Conservation (phyloP, 1,140 invertebrate species). For the Homalodisca vitripennis region DNA sequence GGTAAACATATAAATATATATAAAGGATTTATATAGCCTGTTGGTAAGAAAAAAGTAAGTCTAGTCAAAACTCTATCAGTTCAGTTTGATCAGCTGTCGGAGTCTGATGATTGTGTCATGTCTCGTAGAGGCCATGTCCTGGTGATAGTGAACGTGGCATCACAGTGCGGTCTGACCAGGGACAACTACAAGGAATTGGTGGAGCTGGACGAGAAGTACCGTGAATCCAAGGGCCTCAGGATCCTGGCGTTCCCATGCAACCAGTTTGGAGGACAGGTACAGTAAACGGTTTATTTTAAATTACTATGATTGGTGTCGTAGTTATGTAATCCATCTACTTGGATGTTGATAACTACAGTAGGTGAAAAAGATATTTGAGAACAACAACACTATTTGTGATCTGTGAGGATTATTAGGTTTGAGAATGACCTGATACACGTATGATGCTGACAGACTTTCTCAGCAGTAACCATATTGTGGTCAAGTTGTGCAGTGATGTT, state of each 20-base stretch:
- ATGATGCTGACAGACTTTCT: not conserved
- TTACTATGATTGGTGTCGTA: not conserved
- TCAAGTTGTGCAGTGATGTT: too few species aligned
- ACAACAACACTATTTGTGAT: not conserved
- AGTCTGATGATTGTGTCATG: not conserved
- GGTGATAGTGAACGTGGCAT: conserved; percentile 85
- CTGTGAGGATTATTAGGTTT: not conserved
- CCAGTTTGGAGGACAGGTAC: conserved; percentile 75
- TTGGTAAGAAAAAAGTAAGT: not conserved
- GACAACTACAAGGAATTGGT: conserved; percentile 76
- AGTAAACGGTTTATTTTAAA: not conserved
- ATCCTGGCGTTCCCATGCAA: conserved; percentile 93
- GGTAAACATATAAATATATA: too few species aligned
- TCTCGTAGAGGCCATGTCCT: conserved; percentile 58
- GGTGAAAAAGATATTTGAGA: not conserved
- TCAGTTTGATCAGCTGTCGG: not conserved
- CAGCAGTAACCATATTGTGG: not conserved
- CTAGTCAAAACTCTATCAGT: not conserved
- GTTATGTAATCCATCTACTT: not conserved
- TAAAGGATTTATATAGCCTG: not conserved
- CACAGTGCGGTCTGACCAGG: conserved; percentile 78
- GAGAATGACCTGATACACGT: not conserved
- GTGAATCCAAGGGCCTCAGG: conserved; percentile 60
- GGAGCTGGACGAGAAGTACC: conserved; percentile 69
- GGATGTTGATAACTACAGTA: not conserved